Evolutionary conservation across 2,888 invertebrate species (phyloP), one percentile per base, ranked within the genome.

Genomic region (Amphiduros pacificus): DNA sequence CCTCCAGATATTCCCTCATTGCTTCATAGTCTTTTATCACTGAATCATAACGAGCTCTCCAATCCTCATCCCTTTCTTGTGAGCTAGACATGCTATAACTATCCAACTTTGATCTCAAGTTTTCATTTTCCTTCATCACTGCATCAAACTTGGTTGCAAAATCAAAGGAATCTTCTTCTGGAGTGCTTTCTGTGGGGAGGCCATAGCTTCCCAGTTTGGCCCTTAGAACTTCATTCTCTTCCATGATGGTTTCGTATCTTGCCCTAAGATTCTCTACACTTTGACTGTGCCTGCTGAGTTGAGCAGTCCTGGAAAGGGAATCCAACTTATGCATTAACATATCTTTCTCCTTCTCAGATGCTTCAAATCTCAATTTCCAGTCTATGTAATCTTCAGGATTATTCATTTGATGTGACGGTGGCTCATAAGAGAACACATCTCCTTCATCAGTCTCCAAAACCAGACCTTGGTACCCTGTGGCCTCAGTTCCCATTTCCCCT

Each of bases 131-230:
- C 44, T 44, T 44, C 44, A 44, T 44, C 6, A 44, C 44, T 20
- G 44, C 44, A 6, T 44, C 44, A 17, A 44, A 49, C 50, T 31
- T 58, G 50, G 40, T 58, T 24, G 29, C 17, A 9, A 58, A 50
- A 32, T 59, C 59, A 4, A 59, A 36, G 14, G 32, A 51, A 27
- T 59, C 59, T 36, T 59, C 59, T 40, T 59, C 59, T 17, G 59
- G 51, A 24, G 31, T 50, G 14, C 59, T 41, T 40, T 59, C 59
- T 14, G 59, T 59, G 36, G 59, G 59, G 5, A 52, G 28, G 14
- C 59, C 59, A 28, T 59, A 59, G 41, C 59, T 59, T 24, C 59
- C 59, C 17, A 59, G 59, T 31, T 59, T 52, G n/a, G 59, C 59
- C n/a, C 59, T 22, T 20, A 59, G 59, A 6, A 59, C 52, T 40